A percentile compares a stretch with the other conserved stretches of the same genome.
Evolutionary conservation across 1,140 invertebrate species (phyloP).

Genomic region (Piezodorus guildinii): DNA sequence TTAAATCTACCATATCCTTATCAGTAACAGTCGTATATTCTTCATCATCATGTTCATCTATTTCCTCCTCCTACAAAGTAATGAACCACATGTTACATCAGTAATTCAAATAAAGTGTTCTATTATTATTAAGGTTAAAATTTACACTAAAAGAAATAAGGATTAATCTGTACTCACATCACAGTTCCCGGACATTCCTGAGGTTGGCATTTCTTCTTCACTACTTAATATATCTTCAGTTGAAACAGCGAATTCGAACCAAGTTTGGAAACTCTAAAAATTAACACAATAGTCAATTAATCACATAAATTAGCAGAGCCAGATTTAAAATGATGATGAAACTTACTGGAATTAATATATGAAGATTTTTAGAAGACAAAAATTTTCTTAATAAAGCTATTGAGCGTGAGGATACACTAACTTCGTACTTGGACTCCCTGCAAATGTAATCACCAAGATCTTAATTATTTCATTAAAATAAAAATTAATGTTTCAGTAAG

Average conservation of each 20-base stretch:
- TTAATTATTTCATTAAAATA: neutral
- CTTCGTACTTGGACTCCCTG: constrained; percentile 28
- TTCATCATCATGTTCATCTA: neutral
- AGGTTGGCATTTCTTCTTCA: constrained; percentile 20
- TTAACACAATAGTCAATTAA: neutral
- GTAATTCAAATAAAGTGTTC: neutral
- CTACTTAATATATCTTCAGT: constrained; percentile 19
- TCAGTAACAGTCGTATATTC: constrained; percentile 13
- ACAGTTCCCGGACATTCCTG: neutral
- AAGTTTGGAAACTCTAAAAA: constrained; percentile 27
- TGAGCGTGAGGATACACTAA: constrained; percentile 24
- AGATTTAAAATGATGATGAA: neutral
- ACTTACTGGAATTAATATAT: constrained; percentile 28
- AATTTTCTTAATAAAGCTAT: constrained; percentile 26
- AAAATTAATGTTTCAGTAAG: neutral
- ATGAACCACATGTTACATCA: neutral
- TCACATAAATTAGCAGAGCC: constrained; percentile 5
- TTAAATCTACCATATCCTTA: constrained; percentile 24
- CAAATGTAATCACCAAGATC: neutral
- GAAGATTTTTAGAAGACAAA: constrained; percentile 25
- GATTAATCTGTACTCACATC: neutral
- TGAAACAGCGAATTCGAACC: constrained; percentile 27
- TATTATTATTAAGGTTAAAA: neutral
- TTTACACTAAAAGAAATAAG: neutral
- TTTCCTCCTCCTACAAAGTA: neutral